These are phyloP conservation scores for Phrynocephalus forsythii DNA, from an alignment of 2,797 vertebrate genomes.

Conservation along the genomic window DNA sequence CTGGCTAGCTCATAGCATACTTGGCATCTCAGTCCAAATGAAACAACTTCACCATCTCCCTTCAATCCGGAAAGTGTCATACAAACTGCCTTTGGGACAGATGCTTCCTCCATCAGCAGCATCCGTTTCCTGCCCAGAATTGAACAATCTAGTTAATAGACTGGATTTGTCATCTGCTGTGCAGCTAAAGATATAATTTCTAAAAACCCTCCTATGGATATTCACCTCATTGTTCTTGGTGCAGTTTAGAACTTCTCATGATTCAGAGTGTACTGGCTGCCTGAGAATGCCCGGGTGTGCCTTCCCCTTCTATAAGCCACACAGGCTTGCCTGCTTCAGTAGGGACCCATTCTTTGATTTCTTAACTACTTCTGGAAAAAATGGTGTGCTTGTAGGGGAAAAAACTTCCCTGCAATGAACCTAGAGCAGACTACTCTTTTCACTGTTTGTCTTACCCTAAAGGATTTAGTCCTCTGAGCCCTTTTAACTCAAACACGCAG, in stretches of 20 bases:
- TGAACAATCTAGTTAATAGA: conserved; percentile 22
- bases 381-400: accelerated
- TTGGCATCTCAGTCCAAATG: background rate
- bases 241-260: background rate
- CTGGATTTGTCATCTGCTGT: background rate
- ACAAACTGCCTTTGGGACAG: conserved; percentile 28
- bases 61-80: conserved; percentile 30
- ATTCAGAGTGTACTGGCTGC: background rate
- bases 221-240: background rate
- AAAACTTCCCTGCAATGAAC: conserved; percentile 3
- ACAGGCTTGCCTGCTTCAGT: background rate
- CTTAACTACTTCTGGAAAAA: background rate
- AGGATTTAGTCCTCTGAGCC: background rate
- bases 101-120: conserved; percentile 61
- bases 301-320: background rate
- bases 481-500: background rate
- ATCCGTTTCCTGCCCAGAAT: conserved; percentile 73
- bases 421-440: background rate
- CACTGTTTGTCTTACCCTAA: background rate
- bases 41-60: background rate
- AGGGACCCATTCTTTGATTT: background rate
- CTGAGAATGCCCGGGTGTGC: background rate
- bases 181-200: background rate
- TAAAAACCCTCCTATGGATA: conserved; percentile 9
- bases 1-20: background rate